Percentiles rank a stretch among this genome's conserved stretches.
These are phyloP conservation scores for Pachycephala philippinensis DNA, from an alignment of 2,113 vertebrate species.

Conservation along the genomic window DNA sequence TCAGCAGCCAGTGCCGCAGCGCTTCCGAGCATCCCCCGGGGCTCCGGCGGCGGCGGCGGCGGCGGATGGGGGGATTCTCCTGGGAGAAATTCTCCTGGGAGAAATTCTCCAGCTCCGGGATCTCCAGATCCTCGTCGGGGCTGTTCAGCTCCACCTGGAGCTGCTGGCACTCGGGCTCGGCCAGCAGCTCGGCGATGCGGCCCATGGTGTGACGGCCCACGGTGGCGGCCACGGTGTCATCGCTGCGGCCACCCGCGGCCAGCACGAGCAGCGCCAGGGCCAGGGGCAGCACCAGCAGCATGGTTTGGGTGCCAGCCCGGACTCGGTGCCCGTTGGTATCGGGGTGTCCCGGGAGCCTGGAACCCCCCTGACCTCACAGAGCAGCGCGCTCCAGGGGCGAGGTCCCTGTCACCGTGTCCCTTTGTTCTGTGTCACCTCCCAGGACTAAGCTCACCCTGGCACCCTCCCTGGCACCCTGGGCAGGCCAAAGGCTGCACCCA, in stretches of 20 bases:
- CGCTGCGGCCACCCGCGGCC: rapidly evolving
- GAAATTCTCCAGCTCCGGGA: neutral
- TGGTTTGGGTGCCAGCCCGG: rapidly evolving
- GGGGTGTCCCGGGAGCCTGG: rapidly evolving
- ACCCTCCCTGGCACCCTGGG: neutral
- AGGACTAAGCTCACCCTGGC: neutral
- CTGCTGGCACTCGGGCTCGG: slow-evolving; percentile 54
- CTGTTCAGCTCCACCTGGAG: slow-evolving; percentile 1
- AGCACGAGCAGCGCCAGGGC: neutral
- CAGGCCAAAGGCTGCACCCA: no score
- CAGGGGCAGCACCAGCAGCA: neutral
- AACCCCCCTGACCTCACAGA: neutral
- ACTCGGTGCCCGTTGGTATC: rapidly evolving
- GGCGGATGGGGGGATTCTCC: neutral
- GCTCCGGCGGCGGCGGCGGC: rapidly evolving
- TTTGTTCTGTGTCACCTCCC: no score
- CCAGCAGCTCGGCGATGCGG: slow-evolving; percentile 65
- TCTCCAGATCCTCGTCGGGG: neutral
- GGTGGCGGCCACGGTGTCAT: neutral
- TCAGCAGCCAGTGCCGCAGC: slow-evolving; percentile 48
- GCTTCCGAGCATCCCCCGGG: neutral
- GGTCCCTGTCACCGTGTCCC: rapidly evolving
- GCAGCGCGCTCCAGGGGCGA: rapidly evolving
- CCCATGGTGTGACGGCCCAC: slow-evolving; percentile 63
- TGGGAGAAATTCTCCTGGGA: neutral